phyloP scores from a whole-genome alignment of 2,113 vertebrate genomes.

The Collichthys lucidus region DNA sequence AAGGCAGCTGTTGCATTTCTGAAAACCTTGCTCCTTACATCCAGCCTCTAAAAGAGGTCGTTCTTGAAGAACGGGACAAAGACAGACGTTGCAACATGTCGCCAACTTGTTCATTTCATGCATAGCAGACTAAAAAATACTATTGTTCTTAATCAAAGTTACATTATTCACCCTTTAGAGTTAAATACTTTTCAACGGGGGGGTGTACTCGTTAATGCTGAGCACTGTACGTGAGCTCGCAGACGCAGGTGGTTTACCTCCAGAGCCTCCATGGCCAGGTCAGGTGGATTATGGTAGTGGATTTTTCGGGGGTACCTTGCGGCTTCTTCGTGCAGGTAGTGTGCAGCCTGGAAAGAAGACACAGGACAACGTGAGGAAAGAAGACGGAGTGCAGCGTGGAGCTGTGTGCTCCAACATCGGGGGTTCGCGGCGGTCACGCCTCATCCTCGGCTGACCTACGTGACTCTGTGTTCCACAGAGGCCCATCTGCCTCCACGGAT shows the following conservation, averaged over 20 bases:
- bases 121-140: too few relatives aligned
- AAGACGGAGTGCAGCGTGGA: background rate
- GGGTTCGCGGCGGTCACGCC: conserved; percentile 9
- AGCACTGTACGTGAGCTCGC: background rate
- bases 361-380: background rate
- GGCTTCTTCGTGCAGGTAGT: conserved; percentile 96
- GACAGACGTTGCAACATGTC: too few relatives aligned
- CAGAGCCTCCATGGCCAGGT: conserved; percentile 97
- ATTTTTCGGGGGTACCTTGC: conserved; percentile 98
- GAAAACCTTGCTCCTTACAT: too few relatives aligned
- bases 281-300: conserved; percentile 98
- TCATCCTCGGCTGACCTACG: conserved; percentile 13
- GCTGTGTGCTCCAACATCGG: background rate
- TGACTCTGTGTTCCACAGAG: conserved; percentile 17
- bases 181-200: background rate
- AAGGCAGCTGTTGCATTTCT: too few relatives aligned
- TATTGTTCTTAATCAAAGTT: too few relatives aligned
- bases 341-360: conserved; percentile 81
- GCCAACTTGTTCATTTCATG: too few relatives aligned
- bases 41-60: too few relatives aligned
- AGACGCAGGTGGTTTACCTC: conserved; percentile 86
- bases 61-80: too few relatives aligned
- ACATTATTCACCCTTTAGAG: too few relatives aligned
- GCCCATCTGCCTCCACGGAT: conserved; percentile 41
- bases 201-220: too few relatives aligned